Evolutionary conservation across 2,797 vertebrate genomes (phyloP).

Genomic region (Labroides dimidiatus): DNA sequence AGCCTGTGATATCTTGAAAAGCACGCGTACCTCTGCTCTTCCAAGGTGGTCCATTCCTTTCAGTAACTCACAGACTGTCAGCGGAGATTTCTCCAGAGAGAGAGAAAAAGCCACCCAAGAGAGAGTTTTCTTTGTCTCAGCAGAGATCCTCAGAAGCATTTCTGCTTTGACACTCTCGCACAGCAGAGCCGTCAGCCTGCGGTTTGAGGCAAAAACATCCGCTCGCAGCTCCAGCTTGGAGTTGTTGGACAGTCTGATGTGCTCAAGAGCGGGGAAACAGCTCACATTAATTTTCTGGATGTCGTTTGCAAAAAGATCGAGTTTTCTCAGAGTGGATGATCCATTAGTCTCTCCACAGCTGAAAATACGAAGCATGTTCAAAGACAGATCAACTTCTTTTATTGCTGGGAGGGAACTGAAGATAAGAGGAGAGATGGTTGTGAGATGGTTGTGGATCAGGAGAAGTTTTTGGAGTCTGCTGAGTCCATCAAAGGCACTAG

Average conservation of each 20-base stretch:
- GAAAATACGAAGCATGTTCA: slow-evolving; percentile 40
- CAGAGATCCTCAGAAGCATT: slow-evolving; percentile 28
- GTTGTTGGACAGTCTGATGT: slow-evolving; percentile 55
- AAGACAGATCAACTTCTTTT: slow-evolving; percentile 25
- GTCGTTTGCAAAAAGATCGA: slow-evolving; percentile 37
- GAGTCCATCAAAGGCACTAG: slow-evolving; percentile 27
- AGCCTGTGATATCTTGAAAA: background rate
- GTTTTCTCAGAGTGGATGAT: slow-evolving; percentile 11
- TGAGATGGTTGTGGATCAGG: slow-evolving; percentile 17
- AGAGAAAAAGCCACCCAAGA: slow-evolving; percentile 26
- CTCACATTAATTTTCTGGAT: slow-evolving; percentile 41
- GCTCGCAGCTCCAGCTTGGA: slow-evolving; percentile 34
- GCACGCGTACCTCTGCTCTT: slow-evolving; percentile 16
- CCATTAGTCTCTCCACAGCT: slow-evolving; percentile 22
- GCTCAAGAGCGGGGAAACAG: slow-evolving; percentile 42
- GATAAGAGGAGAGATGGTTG: background rate
- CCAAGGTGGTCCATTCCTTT: slow-evolving; percentile 19
- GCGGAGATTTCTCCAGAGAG: slow-evolving; percentile 34
- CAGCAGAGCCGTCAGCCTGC: slow-evolving; percentile 20
- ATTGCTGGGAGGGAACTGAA: slow-evolving; percentile 32
- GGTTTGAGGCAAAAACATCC: slow-evolving; percentile 41
- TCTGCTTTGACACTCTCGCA: slow-evolving; percentile 30
- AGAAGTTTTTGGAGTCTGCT: slow-evolving; percentile 15
- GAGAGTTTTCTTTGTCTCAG: slow-evolving; percentile 42
- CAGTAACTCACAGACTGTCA: slow-evolving; percentile 29